Conservation (phyloP, 2,113 vertebrate species). For the Pelecanus crispus region DNA sequence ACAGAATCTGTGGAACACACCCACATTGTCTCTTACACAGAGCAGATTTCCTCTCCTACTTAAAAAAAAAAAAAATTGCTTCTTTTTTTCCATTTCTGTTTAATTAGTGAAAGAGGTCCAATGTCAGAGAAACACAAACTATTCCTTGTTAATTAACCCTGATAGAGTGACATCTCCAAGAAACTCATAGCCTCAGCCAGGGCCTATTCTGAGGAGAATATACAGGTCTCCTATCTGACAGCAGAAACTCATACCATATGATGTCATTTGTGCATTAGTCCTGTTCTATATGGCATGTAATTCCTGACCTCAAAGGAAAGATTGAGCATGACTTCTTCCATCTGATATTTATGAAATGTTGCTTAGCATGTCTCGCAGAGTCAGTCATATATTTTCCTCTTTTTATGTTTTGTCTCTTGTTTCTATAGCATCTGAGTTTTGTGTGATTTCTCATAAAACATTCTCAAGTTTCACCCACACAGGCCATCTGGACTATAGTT, state of each 20-base stretch:
- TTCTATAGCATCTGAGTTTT: conserved; percentile 58
- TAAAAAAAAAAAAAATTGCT: neutral
- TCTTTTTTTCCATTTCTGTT: neutral
- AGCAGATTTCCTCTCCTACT: neutral
- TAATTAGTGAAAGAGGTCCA: neutral
- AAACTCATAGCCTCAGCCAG: neutral
- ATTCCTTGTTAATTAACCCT: neutral
- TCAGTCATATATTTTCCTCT: conserved; percentile 44
- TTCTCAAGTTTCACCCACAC: conserved; percentile 45
- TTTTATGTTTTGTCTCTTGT: conserved; percentile 57
- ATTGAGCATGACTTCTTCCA: conserved; percentile 7
- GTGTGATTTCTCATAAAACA: conserved; percentile 61
- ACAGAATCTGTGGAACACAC: neutral
- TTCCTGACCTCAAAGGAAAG: neutral
- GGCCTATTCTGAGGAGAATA: neutral
- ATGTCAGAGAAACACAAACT: neutral
- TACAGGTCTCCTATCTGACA: neutral
- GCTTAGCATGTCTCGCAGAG: conserved; percentile 56
- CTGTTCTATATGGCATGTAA: neutral
- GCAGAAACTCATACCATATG: neutral
- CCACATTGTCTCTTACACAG: neutral
- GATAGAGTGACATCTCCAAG: neutral
- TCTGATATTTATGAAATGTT: conserved; percentile 60
- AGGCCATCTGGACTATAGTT: conserved; percentile 53
- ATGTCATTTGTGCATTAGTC: neutral